Evolutionary conservation across 2,888 invertebrate genomes (phyloP).

Genomic region (Caenorhabditis imperialis): DNA sequence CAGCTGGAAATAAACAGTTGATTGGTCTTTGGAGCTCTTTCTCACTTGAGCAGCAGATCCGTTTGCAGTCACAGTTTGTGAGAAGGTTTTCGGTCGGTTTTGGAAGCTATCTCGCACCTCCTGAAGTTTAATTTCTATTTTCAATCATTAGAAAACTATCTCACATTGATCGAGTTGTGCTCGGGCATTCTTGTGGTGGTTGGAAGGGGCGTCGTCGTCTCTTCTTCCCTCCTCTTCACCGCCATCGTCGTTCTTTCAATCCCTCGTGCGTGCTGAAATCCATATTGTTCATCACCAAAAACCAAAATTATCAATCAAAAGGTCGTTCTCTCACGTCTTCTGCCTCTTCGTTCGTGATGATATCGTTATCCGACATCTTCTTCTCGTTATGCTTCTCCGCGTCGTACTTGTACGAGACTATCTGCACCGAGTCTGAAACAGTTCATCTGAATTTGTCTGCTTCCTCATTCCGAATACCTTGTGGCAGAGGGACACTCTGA

Average conservation of each 20-base stretch:
- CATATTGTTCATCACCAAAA: neutral
- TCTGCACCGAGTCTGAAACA: constrained; percentile 49
- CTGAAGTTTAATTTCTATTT: constrained; percentile 1
- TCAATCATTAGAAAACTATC: too few species aligned
- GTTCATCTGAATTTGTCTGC: neutral
- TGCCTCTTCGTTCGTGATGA: constrained; percentile 55
- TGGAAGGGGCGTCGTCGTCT: constrained; percentile 27
- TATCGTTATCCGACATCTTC: constrained; percentile 58
- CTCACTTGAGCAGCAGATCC: constrained; percentile 23
- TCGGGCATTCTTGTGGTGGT: constrained; percentile 51
- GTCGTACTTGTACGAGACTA: constrained; percentile 59
- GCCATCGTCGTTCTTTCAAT: constrained; percentile 64
- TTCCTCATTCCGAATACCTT: constrained; percentile 11
- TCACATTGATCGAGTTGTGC: constrained; percentile 51
- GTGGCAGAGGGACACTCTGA: constrained; percentile 51
- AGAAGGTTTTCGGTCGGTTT: constrained; percentile 33
- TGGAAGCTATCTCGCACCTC: constrained; percentile 15
- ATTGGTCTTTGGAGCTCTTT: too few species aligned
- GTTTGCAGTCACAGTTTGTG: constrained; percentile 52
- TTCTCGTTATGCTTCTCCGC: constrained; percentile 63
- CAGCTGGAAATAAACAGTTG: constrained; percentile 18
- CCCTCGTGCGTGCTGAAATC: constrained; percentile 55
- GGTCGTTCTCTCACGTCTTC: constrained; percentile 47
- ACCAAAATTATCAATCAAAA: constrained; percentile 1
- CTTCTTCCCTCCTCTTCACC: constrained; percentile 46